A percentile compares a stretch with the other conserved stretches of the same genome.
These are phyloP conservation scores for Heteractis magnifica DNA, from an alignment of 92 coral and sea anemone genomes.

Conservation along the genomic window DNA sequence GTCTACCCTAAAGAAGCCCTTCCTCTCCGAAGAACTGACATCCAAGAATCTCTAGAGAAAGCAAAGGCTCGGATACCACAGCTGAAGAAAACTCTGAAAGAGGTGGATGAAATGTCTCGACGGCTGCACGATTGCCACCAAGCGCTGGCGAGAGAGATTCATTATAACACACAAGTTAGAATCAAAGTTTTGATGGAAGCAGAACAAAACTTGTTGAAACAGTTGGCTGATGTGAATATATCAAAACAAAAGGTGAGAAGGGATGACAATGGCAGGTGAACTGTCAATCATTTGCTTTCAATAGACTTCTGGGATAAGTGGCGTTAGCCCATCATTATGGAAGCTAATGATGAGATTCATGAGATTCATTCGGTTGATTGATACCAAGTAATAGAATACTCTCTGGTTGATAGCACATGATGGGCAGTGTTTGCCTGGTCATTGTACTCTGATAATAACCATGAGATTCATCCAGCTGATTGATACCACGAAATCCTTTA, in stretches of 20 bases:
- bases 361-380: no score
- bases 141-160: constrained; percentile 78
- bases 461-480: no score
- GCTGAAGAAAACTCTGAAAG: constrained; percentile 69
- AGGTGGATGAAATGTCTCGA: constrained; percentile 89
- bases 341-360: no score
- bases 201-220: constrained; percentile 66
- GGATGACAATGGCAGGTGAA: background rate
- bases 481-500: no score
- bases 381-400: no score
- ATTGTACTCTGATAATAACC: no score
- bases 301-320: background rate
- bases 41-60: constrained; percentile 73
- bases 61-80: constrained; percentile 86
- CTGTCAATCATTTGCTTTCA: background rate
- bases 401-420: no score
- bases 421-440: no score
- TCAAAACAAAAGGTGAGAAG: constrained; percentile 76
- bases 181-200: constrained; percentile 79
- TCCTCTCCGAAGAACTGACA: constrained; percentile 79
- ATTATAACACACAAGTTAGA: constrained; percentile 73
- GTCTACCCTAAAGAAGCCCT: constrained; percentile 95
- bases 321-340: background rate
- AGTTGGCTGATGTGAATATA: constrained; percentile 70
- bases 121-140: constrained; percentile 86